phyloP scores from a whole-genome alignment of 2,113 vertebrate species.

The Machaerirhynchus nigripectus region DNA sequence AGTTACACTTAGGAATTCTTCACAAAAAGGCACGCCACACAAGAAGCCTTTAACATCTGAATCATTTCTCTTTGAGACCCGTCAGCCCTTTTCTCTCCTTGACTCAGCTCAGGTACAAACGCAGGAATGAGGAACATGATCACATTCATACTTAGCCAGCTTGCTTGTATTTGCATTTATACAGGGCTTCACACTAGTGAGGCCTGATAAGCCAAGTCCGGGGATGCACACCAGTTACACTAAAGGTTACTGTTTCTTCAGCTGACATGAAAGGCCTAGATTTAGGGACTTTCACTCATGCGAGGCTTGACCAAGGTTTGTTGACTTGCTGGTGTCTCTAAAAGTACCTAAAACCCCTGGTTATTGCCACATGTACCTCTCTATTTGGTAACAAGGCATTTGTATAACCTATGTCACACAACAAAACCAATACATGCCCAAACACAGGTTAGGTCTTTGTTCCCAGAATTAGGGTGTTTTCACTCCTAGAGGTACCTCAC shows the following conservation, averaged over 20 bases:
- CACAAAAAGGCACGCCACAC: accelerated
- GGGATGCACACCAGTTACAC: background rate
- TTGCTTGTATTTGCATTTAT: background rate
- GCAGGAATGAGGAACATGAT: background rate
- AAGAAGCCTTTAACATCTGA: background rate
- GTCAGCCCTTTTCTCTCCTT: background rate
- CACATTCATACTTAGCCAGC: accelerated
- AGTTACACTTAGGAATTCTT: accelerated
- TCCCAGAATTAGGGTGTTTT: background rate
- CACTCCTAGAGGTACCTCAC: background rate
- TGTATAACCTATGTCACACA: background rate
- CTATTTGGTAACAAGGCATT: background rate
- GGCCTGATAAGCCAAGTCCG: background rate
- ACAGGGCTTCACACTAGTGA: background rate
- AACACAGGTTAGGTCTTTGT: background rate
- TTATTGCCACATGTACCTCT: background rate
- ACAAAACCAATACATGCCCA: background rate
- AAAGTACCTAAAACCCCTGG: background rate
- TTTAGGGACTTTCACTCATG: background rate
- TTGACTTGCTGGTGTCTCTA: background rate
- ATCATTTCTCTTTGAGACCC: background rate
- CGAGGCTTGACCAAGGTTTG: background rate
- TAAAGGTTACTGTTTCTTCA: background rate
- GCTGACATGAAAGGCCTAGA: accelerated
- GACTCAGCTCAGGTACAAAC: background rate